Percentiles rank a stretch among this genome's conserved stretches.
Conservation (phyloP, 2,113 vertebrate species). For the Eurypyga helias region DNA sequence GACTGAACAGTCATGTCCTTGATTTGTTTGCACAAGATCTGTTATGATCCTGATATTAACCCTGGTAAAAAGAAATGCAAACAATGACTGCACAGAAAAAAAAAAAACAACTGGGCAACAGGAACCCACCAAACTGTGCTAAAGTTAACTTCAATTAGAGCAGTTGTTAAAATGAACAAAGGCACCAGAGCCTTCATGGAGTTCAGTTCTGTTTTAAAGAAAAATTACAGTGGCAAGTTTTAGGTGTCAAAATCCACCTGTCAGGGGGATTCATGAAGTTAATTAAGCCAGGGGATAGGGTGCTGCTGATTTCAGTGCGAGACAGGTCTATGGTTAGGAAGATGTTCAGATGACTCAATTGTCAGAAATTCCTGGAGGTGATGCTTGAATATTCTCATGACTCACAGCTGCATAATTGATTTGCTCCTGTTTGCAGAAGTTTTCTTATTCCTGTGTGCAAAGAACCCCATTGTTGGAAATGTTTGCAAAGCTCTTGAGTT, state of each 20-base stretch:
- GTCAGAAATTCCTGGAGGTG: constrained; percentile 13
- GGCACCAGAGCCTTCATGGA: not conserved
- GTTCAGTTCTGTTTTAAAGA: not conserved
- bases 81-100: not conserved
- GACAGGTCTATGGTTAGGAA: not conserved
- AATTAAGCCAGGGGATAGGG: not conserved
- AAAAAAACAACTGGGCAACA: not conserved
- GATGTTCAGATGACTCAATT: not conserved
- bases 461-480: not conserved
- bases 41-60: not conserved
- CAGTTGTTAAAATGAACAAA: not conserved
- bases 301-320: not conserved
- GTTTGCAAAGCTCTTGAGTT: not conserved
- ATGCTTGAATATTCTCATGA: not conserved
- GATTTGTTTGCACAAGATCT: not conserved
- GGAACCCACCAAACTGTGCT: not conserved
- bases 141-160: not conserved
- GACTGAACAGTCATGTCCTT: not conserved
- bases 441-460: not conserved
- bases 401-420: not conserved
- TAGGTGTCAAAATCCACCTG: not conserved
- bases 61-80: not conserved
- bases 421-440: not conserved
- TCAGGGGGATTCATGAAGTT: fast-evolving
- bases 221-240: not conserved